phyloP scores from a whole-genome alignment of 2,797 vertebrate genomes.

The Sebastolobus alascanus region DNA sequence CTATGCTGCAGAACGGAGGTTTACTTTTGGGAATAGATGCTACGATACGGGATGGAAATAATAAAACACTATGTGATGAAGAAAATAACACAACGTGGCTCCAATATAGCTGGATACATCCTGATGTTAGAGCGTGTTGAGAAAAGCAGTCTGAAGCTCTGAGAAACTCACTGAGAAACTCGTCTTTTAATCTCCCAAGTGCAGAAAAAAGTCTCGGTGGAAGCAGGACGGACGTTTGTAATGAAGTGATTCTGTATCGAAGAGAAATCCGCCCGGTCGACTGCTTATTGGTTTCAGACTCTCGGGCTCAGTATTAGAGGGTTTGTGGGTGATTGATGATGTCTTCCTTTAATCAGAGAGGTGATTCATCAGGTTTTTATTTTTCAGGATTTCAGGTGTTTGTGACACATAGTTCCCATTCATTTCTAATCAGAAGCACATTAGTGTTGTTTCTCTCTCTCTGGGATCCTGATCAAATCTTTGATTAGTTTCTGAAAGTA shows the following conservation, averaged over 20 bases:
- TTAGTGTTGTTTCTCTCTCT: conserved; percentile 29
- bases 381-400: conserved; percentile 52
- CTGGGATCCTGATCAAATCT: conserved; percentile 37
- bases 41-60: conserved; percentile 48
- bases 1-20: neutral
- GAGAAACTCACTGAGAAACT: conserved; percentile 31
- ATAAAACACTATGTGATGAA: conserved; percentile 59
- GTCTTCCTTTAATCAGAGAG: conserved; percentile 72
- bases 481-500: conserved; percentile 44
- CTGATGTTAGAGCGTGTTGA: conserved; percentile 18
- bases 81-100: conserved; percentile 24
- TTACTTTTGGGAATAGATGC: conserved; percentile 25
- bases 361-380: conserved; percentile 59
- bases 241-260: conserved; percentile 66
- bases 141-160: neutral
- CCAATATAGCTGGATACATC: conserved; percentile 53
- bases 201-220: conserved; percentile 40
- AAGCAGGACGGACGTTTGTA: conserved; percentile 53
- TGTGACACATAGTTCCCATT: conserved; percentile 50
- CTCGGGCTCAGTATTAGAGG: conserved; percentile 6
- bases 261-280: conserved; percentile 44
- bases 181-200: conserved; percentile 41
- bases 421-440: conserved; percentile 57
- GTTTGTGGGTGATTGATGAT: conserved; percentile 65
- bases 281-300: conserved; percentile 63